phyloP scores from a whole-genome alignment of 1,140 invertebrate genomes.

The Apis mellifera region Amel_HAv3.1 CM009941.2:10687001-10687500 shows the following conservation, averaged over 20 bases:
- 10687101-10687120: too few species aligned
- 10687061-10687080: neutral
- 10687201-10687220: conserved; percentile 53
- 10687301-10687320: conserved; percentile 1
- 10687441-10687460: too few species aligned
- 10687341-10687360: conserved; percentile 26
- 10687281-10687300: too few species aligned
- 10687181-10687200: conserved; percentile 37
- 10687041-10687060: neutral
- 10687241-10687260: conserved; percentile 61
- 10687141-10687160: conserved; percentile 10
- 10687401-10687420: conserved; percentile 60
- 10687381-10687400: conserved; percentile 40
- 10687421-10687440: conserved; percentile 10
- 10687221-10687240: conserved; percentile 45
- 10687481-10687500: neutral
- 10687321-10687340: conserved; percentile 1
- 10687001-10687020: neutral
- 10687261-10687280: conserved; percentile 67
- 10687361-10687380: conserved; percentile 63
- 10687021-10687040: too few species aligned
- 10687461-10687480: neutral
- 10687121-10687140: conserved; percentile 15
- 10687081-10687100: neutral
- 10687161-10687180: conserved; percentile 6